Evolutionary conservation across 1,140 invertebrate species (phyloP).

Genomic region (Bombus difficillimus): DNA sequence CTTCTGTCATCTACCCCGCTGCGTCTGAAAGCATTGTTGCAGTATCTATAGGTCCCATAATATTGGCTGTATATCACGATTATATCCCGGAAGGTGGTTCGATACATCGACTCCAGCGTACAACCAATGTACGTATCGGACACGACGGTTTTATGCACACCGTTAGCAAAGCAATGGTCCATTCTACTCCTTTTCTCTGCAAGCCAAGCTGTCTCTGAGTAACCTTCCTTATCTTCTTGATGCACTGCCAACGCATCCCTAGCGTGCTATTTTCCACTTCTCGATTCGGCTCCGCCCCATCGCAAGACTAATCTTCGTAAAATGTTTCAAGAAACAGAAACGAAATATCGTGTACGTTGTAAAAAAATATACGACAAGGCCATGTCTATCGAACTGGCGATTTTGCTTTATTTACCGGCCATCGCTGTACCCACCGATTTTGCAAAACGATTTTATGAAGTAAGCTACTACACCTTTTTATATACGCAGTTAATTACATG

Average conservation of each 20-base stretch:
- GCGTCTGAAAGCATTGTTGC: slow-evolving; percentile 67
- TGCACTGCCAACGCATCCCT: slow-evolving; percentile 26
- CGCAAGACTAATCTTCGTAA: background rate
- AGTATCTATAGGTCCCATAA: slow-evolving; percentile 69
- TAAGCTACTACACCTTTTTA: too few relatives aligned
- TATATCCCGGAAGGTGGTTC: slow-evolving; percentile 73
- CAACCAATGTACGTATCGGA: slow-evolving; percentile 59
- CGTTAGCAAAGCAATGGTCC: slow-evolving; percentile 66
- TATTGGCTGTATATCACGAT: slow-evolving; percentile 78
- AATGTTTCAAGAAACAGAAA: background rate
- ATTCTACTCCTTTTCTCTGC: slow-evolving; percentile 61
- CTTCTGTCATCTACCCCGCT: slow-evolving; percentile 56
- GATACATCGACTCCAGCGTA: slow-evolving; percentile 69
- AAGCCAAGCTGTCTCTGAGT: slow-evolving; percentile 40
- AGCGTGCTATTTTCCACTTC: background rate
- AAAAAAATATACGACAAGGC: too few relatives aligned
- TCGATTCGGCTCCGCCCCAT: background rate
- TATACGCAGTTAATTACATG: too few relatives aligned
- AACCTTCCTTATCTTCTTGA: slow-evolving; percentile 70
- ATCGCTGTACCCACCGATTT: too few relatives aligned
- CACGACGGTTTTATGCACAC: slow-evolving; percentile 75
- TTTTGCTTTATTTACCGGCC: too few relatives aligned
- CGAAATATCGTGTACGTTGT: too few relatives aligned
- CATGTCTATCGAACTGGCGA: too few relatives aligned
- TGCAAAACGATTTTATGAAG: too few relatives aligned